A percentile compares a stretch with the other conserved stretches of the same genome.
These are phyloP conservation scores for Stichopus chloronotus DNA, from an alignment of 35 echinoderm and acorn worm genomes.

Conservation along the genomic window DNA sequence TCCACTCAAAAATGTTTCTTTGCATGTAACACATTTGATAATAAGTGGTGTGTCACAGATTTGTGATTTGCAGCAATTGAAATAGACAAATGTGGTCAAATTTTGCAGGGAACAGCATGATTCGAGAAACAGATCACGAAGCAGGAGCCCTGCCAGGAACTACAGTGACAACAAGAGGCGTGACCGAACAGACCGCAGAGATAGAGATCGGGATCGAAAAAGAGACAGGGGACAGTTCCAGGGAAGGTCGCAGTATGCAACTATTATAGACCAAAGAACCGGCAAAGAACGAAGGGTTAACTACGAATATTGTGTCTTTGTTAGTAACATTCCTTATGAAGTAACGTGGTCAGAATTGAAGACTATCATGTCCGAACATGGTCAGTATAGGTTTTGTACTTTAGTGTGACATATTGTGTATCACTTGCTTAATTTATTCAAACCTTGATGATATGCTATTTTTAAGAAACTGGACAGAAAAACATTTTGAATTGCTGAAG, in stretches of 20 bases:
- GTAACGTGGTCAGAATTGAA: slow-evolving; percentile 93
- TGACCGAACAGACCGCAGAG: neutral
- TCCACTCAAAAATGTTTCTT: too few species aligned
- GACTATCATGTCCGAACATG: slow-evolving; percentile 72
- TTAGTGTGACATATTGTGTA: too few species aligned
- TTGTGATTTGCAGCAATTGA: neutral
- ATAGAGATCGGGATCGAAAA: slow-evolving; percentile 55
- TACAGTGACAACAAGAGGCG: slow-evolving; percentile 39
- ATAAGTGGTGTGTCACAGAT: neutral
- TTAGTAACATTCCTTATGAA: slow-evolving; percentile 95
- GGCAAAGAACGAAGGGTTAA: slow-evolving; percentile 54
- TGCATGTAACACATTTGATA: too few species aligned
- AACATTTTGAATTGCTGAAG: too few species aligned
- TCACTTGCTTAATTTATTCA: too few species aligned
- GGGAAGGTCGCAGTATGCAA: slow-evolving; percentile 43
- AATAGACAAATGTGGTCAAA: too few species aligned
- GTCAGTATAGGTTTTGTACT: slow-evolving; percentile 35
- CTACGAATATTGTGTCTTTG: slow-evolving; percentile 81
- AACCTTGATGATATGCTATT: neutral
- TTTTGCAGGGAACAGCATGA: slow-evolving; percentile 28
- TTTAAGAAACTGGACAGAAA: too few species aligned
- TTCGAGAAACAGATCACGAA: slow-evolving; percentile 51
- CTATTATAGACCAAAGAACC: slow-evolving; percentile 63
- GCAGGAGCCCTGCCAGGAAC: slow-evolving; percentile 35
- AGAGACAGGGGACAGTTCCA: slow-evolving; percentile 4